A percentile compares a stretch with the other conserved stretches of the same genome.
Conservation (phyloP, 2,888 invertebrate genomes). For the Acleris sparsana region DNA sequence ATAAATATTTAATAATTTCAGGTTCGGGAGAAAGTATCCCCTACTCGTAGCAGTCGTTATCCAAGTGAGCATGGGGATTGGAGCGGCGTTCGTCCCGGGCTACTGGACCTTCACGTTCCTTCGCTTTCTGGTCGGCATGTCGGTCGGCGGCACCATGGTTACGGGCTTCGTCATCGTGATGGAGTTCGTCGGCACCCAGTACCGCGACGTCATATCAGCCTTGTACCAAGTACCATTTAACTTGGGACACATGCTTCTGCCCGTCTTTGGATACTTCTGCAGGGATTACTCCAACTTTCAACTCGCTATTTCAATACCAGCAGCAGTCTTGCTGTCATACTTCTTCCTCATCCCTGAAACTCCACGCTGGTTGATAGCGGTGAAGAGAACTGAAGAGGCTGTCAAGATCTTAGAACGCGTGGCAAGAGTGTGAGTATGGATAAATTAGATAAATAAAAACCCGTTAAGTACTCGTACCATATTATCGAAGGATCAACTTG, state of each 20-base stretch:
- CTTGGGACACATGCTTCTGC: constrained; percentile 86
- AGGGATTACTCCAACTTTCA: constrained; percentile 87
- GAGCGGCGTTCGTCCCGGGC: constrained; percentile 86
- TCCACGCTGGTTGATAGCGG: constrained; percentile 90
- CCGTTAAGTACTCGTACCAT: neutral
- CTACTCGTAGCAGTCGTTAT: constrained; percentile 88
- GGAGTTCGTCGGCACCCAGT: constrained; percentile 86
- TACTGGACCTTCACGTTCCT: constrained; percentile 85
- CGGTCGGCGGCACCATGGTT: constrained; percentile 93
- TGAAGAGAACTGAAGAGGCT: constrained; percentile 87
- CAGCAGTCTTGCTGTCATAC: constrained; percentile 84
- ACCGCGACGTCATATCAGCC: constrained; percentile 83
- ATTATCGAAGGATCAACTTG: neutral
- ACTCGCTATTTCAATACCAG: constrained; percentile 85
- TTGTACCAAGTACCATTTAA: constrained; percentile 88
- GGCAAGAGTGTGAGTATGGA: constrained; percentile 77
- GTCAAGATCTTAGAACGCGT: constrained; percentile 85
- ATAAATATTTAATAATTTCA: constrained; percentile 59
- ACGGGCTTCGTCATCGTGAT: constrained; percentile 84
- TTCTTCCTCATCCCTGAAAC: constrained; percentile 90
- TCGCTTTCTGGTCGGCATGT: constrained; percentile 87
- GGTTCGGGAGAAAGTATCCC: constrained; percentile 89
- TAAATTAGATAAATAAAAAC: constrained; percentile 20
- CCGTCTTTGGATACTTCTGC: constrained; percentile 85
- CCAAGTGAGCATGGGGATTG: constrained; percentile 87